phyloP scores from a whole-genome alignment of 2,797 vertebrate species.

The Schizothorax lantsangensis region DNA sequence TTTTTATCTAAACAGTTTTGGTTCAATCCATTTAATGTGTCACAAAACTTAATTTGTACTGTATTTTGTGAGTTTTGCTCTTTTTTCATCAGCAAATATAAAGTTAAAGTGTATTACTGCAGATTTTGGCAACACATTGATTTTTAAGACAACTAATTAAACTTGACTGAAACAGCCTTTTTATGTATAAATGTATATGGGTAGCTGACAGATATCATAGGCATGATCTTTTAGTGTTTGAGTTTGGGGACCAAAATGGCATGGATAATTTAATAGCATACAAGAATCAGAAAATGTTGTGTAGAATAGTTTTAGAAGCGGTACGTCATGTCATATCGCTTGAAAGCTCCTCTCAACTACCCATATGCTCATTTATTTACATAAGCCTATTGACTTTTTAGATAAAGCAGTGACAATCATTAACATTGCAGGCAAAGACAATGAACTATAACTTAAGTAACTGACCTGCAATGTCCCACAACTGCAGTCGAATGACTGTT shows the following conservation, averaged over 20 bases:
- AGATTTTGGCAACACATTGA: neutral
- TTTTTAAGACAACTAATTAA: neutral
- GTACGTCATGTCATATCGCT: neutral
- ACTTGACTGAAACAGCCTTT: no score
- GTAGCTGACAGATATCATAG: neutral
- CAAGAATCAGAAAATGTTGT: neutral
- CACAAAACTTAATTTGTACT: neutral
- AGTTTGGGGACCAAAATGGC: neutral
- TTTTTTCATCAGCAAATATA: neutral
- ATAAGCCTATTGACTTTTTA: neutral
- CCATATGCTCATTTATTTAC: constrained; percentile 25
- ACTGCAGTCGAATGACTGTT: constrained; percentile 79
- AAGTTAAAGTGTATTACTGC: neutral
- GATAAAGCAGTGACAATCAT: constrained; percentile 20
- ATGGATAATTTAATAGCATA: neutral
- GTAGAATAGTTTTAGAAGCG: neutral
- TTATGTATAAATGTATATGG: neutral
- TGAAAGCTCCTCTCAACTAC: neutral
- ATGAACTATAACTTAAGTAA: neutral
- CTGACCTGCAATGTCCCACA: constrained; percentile 84
- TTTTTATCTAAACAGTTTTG: neutral
- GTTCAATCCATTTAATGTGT: neutral
- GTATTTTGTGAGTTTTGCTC: neutral
- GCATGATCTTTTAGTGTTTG: no score
- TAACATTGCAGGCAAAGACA: neutral